A percentile compares a stretch with the other conserved stretches of the same genome.
phyloP scores from a whole-genome alignment of 2,888 invertebrate genomes.

The Beris chalybata region DNA sequence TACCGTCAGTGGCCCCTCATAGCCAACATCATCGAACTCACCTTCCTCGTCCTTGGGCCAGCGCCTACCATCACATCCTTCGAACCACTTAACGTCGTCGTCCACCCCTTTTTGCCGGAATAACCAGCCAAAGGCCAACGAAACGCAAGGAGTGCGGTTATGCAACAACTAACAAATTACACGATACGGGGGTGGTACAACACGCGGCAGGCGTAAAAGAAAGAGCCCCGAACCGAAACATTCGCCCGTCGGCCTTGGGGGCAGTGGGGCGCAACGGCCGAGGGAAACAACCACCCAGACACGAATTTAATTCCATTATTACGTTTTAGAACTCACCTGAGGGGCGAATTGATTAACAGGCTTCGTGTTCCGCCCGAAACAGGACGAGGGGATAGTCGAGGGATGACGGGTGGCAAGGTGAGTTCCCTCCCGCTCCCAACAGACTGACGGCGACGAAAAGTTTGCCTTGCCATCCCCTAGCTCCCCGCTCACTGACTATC shows the following conservation, averaged over 20 bases:
- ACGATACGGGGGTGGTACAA: constrained; percentile 27
- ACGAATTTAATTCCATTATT: constrained; percentile 46
- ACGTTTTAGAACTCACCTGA: constrained; percentile 45
- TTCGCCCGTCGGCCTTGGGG: no score
- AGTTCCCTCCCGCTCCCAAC: no score
- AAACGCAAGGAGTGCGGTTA: constrained; percentile 5
- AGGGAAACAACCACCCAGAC: constrained; percentile 40
- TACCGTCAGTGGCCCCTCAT: background rate
- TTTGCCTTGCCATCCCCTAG: constrained; percentile 1
- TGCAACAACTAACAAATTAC: constrained; percentile 39
- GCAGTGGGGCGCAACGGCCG: no score
- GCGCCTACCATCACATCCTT: constrained; percentile 22
- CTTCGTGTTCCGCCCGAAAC: constrained; percentile 30
- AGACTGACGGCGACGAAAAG: constrained; percentile 15
- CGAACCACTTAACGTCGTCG: constrained; percentile 35
- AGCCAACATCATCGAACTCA: constrained; percentile 1
- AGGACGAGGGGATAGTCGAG: background rate
- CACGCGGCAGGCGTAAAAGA: constrained; percentile 10
- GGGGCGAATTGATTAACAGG: constrained; percentile 46
- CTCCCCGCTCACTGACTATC: background rate
- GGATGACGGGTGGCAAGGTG: background rate
- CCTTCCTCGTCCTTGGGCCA: constrained; percentile 26
- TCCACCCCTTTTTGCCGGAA: constrained; percentile 29
- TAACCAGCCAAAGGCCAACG: no score
- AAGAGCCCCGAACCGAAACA: background rate